phyloP scores from a whole-genome alignment of 2,888 invertebrate species.

The Pseudococcus viburni region DNA sequence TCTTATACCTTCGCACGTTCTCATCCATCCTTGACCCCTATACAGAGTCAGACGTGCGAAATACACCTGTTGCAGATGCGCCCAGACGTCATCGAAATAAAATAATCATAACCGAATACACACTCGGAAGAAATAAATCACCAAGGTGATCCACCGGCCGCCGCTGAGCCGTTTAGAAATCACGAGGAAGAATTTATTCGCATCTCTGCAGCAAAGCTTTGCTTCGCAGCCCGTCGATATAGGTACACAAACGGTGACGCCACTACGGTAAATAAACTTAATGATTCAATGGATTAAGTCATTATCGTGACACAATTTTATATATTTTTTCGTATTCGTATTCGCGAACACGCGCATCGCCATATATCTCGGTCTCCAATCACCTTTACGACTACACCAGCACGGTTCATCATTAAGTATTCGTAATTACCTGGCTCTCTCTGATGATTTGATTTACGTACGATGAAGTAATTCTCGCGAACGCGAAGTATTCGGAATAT shows the following conservation, averaged over 20 bases:
- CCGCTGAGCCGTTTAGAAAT: slow-evolving; percentile 26
- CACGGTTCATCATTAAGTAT: neutral
- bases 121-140: slow-evolving; percentile 55
- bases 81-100: slow-evolving; percentile 42
- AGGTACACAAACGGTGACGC: neutral
- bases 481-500: neutral
- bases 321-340: slow-evolving; percentile 7
- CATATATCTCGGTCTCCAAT: neutral
- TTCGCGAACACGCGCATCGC: neutral
- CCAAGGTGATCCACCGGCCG: slow-evolving; percentile 28
- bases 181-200: slow-evolving; percentile 37
- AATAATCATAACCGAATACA: slow-evolving; percentile 13
- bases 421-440: neutral
- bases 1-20: neutral
- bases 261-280: slow-evolving; percentile 18
- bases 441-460: neutral
- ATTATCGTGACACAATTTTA: slow-evolving; percentile 45
- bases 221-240: neutral
- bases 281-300: slow-evolving; percentile 48
- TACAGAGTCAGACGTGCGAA: slow-evolving; percentile 2
- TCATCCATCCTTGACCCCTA: slow-evolving; percentile 48
- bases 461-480: slow-evolving; percentile 6
- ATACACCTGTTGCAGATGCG: slow-evolving; percentile 45
- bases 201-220: neutral
- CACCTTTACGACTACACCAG: neutral